Conservation (phyloP, 2,113 vertebrate species). For the Hylia prasina region DNA sequence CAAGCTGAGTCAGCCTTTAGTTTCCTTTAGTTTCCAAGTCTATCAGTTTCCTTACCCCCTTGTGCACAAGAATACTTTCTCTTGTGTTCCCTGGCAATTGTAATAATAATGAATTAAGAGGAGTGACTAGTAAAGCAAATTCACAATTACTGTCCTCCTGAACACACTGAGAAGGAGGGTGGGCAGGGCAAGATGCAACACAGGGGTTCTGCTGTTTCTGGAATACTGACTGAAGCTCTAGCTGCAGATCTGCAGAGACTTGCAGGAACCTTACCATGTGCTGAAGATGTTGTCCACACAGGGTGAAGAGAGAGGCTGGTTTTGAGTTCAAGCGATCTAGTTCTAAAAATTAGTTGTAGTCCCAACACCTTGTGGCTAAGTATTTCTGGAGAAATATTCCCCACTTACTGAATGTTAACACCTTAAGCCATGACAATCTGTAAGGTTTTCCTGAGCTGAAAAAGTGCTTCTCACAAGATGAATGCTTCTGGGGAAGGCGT, state of each 20-base stretch:
- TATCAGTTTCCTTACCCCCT: not conserved
- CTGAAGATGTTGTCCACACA: not conserved
- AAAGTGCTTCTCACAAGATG: not conserved
- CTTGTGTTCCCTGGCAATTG: not conserved
- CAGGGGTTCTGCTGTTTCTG: not conserved
- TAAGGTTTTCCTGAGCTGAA: not conserved
- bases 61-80: not conserved
- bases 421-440: not conserved
- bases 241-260: not conserved
- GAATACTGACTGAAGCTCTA: not conserved
- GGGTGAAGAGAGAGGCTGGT: not conserved
- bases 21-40: not conserved
- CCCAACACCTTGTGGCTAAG: not conserved
- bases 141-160: not conserved
- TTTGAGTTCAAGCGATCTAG: not conserved
- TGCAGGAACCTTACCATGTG: not conserved
- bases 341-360: not conserved
- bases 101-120: not conserved
- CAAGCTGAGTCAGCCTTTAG: not conserved
- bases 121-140: not conserved
- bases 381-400: not conserved
- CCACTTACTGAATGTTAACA: not conserved
- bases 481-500: accelerated
- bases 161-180: not conserved
- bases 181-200: not conserved